Percentiles rank a stretch among this genome's conserved stretches.
phyloP scores from a whole-genome alignment of 2,113 vertebrate species.

The Oreochromis spilurus region DNA sequence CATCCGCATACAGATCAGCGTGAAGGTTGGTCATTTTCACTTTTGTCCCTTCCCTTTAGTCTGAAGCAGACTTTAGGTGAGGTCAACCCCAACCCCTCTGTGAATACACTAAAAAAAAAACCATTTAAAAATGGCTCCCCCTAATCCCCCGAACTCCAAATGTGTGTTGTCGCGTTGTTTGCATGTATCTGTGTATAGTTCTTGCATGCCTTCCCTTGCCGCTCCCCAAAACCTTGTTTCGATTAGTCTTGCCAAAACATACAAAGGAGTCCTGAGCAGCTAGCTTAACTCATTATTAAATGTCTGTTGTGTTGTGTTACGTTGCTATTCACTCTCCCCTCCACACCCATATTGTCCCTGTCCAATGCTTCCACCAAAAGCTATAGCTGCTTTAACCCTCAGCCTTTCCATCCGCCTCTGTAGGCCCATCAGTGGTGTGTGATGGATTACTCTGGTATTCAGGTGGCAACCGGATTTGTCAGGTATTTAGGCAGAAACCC shows the following conservation, averaged over 20 bases:
- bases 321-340: not conserved
- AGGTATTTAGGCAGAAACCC: slow-evolving; percentile 48
- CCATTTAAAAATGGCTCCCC: not conserved
- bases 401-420: slow-evolving; percentile 3
- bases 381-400: slow-evolving; percentile 4
- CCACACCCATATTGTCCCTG: slow-evolving; percentile 4
- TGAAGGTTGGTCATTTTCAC: slow-evolving; percentile 97
- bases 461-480: slow-evolving; percentile 46
- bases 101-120: not conserved
- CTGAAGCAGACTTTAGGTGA: not conserved
- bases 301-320: slow-evolving; percentile 21
- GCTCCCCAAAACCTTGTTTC: slow-evolving; percentile 29
- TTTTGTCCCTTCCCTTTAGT: slow-evolving; percentile 66
- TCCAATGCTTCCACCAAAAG: slow-evolving; percentile 11
- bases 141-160: not conserved
- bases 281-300: slow-evolving; percentile 16
- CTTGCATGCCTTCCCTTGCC: slow-evolving; percentile 35
- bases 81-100: not conserved
- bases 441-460: slow-evolving; percentile 45
- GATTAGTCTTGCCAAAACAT: slow-evolving; percentile 7
- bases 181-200: slow-evolving; percentile 55
- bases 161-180: slow-evolving; percentile 19
- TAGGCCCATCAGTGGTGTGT: slow-evolving; percentile 24
- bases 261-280: not conserved
- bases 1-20: slow-evolving; percentile 93